Percentiles rank a stretch among this genome's conserved stretches.
Evolutionary conservation across 2,888 invertebrate genomes (phyloP).

Genomic region (Habrosyne pyritoides): DNA sequence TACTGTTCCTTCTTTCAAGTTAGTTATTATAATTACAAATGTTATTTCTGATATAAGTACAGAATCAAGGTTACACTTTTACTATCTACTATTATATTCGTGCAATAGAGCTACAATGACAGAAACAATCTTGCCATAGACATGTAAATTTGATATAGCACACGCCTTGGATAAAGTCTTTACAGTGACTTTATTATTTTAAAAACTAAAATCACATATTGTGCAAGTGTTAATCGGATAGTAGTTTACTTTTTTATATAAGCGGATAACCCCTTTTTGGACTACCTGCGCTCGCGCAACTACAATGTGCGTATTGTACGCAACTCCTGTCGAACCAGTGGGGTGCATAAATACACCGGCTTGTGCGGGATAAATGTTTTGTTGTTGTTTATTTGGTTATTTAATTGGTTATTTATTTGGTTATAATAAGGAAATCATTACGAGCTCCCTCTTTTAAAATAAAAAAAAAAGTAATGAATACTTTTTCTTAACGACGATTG

Average conservation of each 20-base stretch:
- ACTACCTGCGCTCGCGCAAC: slow-evolving; percentile 68
- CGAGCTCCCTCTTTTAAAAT: neutral
- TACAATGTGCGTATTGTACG: slow-evolving; percentile 61
- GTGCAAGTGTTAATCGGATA: slow-evolving; percentile 80
- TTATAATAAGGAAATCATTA: slow-evolving; percentile 9
- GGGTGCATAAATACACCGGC: slow-evolving; percentile 46
- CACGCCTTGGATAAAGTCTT: slow-evolving; percentile 56
- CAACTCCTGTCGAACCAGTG: slow-evolving; percentile 61
- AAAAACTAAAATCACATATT: slow-evolving; percentile 63
- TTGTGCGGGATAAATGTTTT: slow-evolving; percentile 37
- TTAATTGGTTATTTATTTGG: slow-evolving; percentile 4
- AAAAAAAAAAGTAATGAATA: too few relatives aligned
- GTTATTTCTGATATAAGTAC: too few relatives aligned
- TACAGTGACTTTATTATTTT: slow-evolving; percentile 58
- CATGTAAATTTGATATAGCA: slow-evolving; percentile 40
- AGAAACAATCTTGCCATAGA: too few relatives aligned
- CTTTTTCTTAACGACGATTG: too few relatives aligned
- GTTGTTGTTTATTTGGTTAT: slow-evolving; percentile 39
- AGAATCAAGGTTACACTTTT: too few relatives aligned
- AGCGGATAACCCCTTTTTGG: slow-evolving; percentile 79
- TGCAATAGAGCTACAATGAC: too few relatives aligned
- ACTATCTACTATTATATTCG: too few relatives aligned
- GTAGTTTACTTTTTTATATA: slow-evolving; percentile 74
- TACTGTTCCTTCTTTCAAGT: too few relatives aligned
- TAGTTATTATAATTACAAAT: too few relatives aligned